Percentiles rank a stretch among this genome's conserved stretches.
phyloP scores from a whole-genome alignment of 2,113 vertebrate species.

The Astatotilapia flaviijosephi region DNA sequence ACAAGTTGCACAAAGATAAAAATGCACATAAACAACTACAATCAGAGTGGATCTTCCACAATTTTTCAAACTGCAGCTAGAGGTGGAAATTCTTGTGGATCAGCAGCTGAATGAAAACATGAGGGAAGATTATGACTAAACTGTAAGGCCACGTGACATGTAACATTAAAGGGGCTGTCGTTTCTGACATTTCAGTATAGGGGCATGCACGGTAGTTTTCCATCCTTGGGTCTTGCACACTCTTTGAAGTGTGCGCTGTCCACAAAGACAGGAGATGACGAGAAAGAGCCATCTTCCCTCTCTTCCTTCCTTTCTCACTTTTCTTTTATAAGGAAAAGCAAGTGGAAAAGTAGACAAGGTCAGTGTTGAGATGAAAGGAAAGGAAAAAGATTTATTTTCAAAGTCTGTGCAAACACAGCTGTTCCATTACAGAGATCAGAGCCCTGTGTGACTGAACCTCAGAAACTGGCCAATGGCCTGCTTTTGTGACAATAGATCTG shows the following conservation, averaged over 20 bases:
- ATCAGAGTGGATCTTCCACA: background rate
- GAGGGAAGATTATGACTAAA: background rate
- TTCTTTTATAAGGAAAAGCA: background rate
- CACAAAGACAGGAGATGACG: constrained; percentile 9
- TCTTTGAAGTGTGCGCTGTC: background rate
- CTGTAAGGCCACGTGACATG: background rate
- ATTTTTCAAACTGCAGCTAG: background rate
- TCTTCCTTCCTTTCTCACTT: constrained; percentile 42
- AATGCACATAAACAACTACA: background rate
- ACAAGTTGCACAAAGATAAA: background rate
- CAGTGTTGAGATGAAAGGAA: background rate
- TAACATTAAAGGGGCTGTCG: background rate
- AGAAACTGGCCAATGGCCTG: background rate
- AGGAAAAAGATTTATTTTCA: background rate
- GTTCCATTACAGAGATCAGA: background rate
- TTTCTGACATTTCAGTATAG: background rate
- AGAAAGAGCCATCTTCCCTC: background rate
- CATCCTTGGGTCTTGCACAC: background rate
- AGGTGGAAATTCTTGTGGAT: background rate
- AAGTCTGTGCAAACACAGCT: background rate
- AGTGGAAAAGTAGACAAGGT: background rate
- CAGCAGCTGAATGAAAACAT: background rate
- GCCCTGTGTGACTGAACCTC: background rate
- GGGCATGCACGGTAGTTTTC: background rate
- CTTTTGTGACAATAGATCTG: background rate